Evolutionary conservation across 1,140 invertebrate species (phyloP).

Genomic region (Aphaenogaster rudis): DNA sequence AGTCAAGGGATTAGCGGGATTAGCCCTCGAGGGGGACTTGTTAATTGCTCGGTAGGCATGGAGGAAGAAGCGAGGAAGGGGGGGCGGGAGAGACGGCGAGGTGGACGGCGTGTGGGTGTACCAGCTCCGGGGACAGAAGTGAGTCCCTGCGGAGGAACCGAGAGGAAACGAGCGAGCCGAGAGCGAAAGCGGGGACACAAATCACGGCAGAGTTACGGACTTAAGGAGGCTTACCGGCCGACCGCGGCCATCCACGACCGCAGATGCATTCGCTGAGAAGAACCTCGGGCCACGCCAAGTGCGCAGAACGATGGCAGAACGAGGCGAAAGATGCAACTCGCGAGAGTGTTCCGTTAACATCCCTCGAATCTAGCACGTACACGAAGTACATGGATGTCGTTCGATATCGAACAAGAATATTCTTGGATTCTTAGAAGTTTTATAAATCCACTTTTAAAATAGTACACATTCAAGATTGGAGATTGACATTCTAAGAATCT

Average conservation of each 20-base stretch:
- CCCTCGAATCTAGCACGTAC: too few relatives aligned
- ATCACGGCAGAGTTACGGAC: constrained; percentile 79
- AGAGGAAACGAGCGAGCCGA: constrained; percentile 64
- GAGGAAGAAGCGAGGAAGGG: constrained; percentile 23
- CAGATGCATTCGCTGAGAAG: constrained; percentile 60
- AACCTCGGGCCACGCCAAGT: not conserved
- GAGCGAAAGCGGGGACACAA: constrained; percentile 71
- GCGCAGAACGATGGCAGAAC: not conserved
- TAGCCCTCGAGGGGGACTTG: constrained; percentile 80
- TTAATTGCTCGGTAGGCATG: constrained; percentile 79
- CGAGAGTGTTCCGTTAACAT: not conserved
- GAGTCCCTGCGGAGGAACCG: constrained; percentile 29
- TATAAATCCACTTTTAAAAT: not conserved
- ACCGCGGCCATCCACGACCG: constrained; percentile 45
- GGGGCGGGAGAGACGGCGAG: not conserved
- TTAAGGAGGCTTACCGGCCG: constrained; percentile 77
- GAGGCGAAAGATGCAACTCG: not conserved
- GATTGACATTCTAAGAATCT: too few relatives aligned
- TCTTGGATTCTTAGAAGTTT: not conserved
- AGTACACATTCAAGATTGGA: not conserved
- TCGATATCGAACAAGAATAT: not conserved
- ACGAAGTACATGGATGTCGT: not conserved
- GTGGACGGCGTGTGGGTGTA: constrained; percentile 55
- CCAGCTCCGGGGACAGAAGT: constrained; percentile 50
- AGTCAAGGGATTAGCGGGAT: constrained; percentile 81